Evolutionary conservation across 2,888 invertebrate species (phyloP).

Genomic region (Temnothorax unifasciatus): DNA sequence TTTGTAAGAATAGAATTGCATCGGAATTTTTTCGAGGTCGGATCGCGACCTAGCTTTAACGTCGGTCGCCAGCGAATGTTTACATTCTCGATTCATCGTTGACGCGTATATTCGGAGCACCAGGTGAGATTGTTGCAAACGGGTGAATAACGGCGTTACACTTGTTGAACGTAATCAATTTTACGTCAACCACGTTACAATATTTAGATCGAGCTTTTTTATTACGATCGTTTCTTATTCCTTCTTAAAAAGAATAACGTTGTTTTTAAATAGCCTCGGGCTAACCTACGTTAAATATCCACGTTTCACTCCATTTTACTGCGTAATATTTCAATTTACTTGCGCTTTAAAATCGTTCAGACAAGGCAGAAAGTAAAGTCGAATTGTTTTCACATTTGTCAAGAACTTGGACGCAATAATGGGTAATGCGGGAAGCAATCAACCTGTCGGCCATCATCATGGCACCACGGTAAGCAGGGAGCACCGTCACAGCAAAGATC

Average conservation of each 20-base stretch:
- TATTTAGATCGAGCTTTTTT: neutral
- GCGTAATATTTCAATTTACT: neutral
- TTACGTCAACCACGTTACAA: neutral
- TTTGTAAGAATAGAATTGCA: neutral
- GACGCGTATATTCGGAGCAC: slow-evolving; percentile 12
- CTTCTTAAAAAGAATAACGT: neutral
- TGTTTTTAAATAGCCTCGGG: neutral
- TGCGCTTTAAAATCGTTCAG: neutral
- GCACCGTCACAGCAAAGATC: slow-evolving; percentile 87
- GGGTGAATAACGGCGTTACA: slow-evolving; percentile 6
- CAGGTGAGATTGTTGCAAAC: slow-evolving; percentile 11
- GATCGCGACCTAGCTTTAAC: slow-evolving; percentile 1
- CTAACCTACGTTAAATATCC: slow-evolving; percentile 4
- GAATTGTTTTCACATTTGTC: neutral
- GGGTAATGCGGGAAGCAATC: slow-evolving; percentile 93
- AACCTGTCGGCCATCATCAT: slow-evolving; percentile 85
- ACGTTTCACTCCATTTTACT: neutral
- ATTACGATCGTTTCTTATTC: neutral
- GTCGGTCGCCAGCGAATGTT: neutral
- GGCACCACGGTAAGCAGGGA: slow-evolving; percentile 88
- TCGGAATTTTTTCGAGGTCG: neutral
- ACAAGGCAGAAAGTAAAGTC: neutral
- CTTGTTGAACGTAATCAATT: neutral
- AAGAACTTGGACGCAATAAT: slow-evolving; percentile 87
- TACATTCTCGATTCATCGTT: slow-evolving; percentile 29